Base-by-base conservation (phyloP, 2,888 invertebrate genomes). In the Erebia palarica region DNA sequence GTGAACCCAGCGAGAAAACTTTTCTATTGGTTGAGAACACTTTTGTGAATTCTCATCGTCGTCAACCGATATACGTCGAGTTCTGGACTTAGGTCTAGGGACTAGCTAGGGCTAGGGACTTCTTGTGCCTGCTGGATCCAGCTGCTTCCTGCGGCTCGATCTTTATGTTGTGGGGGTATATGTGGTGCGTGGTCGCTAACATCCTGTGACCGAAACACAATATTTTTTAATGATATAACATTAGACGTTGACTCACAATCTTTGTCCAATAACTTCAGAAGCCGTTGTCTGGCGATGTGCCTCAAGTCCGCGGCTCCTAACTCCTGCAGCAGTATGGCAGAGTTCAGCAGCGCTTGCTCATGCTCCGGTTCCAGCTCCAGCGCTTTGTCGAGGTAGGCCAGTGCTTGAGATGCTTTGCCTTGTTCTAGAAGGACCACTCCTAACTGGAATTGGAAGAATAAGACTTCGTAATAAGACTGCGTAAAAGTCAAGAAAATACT, bases 361-460 rank as follows among this genome's bases (percentile, higher is more conserved):
- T 99, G 99, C 78, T 98, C 98, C 0, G 99, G 98, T 88, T 98
- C 97, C 80, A 97, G 94, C 84, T 97, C 97, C 65, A 99, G 91
- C 0, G 99, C 99, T 88, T 98, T 97, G 88, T 99, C 98, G 80
- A 99, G 95, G 87, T 98, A 98, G 0, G 97, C 97, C 69, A 98
- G 93, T 0, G 99, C 99, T 89, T 98, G 97, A 0, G 97, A 96
- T 0, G 97, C 96, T 86, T 98, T 97, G 59, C 97, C 97, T 91
- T 98, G 97, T 85, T 99, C 98, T 77, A 99, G 92, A 75, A 97
- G 96, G 0, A 99, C 99, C 21, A 99, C 99, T 49, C 99, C 99
- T 76, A 99, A 91, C 98, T 97, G 90, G 92, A 83, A 77, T 73
- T 73, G 74, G 69, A n/a, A 21, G 27, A 69, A 14, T 36, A 3